A percentile compares a stretch with the other conserved stretches of the same genome.
Conservation (phyloP, 2,888 invertebrate genomes). For the Celastrina argiolus region DNA sequence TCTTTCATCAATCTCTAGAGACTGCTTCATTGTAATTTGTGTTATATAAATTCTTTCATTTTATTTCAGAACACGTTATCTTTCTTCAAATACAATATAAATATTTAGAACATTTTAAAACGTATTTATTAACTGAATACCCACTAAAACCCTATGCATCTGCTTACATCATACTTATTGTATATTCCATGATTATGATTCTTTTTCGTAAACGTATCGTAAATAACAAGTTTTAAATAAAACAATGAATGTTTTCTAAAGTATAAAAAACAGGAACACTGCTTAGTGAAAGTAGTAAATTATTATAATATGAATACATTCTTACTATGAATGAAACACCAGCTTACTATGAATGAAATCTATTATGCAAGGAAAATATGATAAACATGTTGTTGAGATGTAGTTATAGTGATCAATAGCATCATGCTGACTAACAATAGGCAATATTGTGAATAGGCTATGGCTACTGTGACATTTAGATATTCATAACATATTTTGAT, state of each 20-base stretch:
- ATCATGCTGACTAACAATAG: too few relatives aligned
- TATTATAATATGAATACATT: background rate
- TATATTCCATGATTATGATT: background rate
- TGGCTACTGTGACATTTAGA: too few relatives aligned
- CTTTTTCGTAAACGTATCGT: background rate
- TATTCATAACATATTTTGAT: too few relatives aligned
- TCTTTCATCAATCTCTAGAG: background rate
- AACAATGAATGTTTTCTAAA: background rate
- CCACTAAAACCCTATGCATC: background rate
- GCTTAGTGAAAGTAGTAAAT: background rate
- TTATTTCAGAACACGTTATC: background rate
- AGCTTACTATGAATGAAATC: background rate
- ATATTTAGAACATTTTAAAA: background rate
- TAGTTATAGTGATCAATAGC: too few relatives aligned
- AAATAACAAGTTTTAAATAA: background rate
- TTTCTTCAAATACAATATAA: background rate
- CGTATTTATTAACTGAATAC: too few relatives aligned
- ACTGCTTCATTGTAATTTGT: background rate
- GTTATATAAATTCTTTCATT: background rate
- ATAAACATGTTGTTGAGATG: too few relatives aligned
- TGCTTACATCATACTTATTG: constrained; percentile 12
- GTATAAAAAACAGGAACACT: background rate
- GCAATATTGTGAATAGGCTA: too few relatives aligned
- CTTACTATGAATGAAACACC: background rate
- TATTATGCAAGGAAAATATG: background rate